Conservation (phyloP, 2,797 vertebrate species). For the Mormyrus hasselquistii region DNA sequence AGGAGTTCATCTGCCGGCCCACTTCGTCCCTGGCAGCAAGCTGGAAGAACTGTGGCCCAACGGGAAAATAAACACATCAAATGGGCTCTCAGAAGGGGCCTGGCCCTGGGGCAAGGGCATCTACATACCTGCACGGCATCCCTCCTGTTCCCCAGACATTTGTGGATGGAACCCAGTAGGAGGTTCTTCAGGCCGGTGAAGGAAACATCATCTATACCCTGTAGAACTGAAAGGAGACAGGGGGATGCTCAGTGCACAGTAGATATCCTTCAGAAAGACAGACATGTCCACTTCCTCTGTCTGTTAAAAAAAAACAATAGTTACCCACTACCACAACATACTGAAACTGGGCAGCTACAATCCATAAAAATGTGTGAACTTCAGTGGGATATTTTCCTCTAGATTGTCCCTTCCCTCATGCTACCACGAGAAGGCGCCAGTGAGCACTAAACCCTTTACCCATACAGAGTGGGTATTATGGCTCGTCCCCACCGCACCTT, state of each 20-base stretch:
- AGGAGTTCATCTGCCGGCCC: conserved; percentile 81
- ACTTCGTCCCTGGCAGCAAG: conserved; percentile 80
- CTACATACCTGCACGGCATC: conserved; percentile 81
- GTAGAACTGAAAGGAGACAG: conserved; percentile 69
- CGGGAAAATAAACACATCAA: neutral
- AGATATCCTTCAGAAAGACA: neutral
- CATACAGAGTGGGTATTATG: neutral
- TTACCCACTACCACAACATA: neutral
- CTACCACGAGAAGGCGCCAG: neutral
- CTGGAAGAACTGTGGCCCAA: conserved; percentile 75
- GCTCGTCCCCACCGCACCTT: neutral
- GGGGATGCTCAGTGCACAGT: neutral
- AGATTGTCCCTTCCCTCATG: neutral
- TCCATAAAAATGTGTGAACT: neutral
- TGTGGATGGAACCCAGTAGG: conserved; percentile 91
- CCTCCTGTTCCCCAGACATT: conserved; percentile 85
- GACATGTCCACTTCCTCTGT: neutral
- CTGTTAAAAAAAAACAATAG: neutral
- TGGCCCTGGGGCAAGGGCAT: neutral
- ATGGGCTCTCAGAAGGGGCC: neutral
- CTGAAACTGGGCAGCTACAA: neutral
- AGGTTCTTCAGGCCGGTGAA: conserved; percentile 82
- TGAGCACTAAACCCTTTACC: neutral
- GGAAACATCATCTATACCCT: conserved; percentile 74
- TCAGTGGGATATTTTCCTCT: neutral